Evolutionary conservation across 2,113 vertebrate species (phyloP), one percentile per base, ranked within the genome.

Genomic region (Cervus canadensis): DNA sequence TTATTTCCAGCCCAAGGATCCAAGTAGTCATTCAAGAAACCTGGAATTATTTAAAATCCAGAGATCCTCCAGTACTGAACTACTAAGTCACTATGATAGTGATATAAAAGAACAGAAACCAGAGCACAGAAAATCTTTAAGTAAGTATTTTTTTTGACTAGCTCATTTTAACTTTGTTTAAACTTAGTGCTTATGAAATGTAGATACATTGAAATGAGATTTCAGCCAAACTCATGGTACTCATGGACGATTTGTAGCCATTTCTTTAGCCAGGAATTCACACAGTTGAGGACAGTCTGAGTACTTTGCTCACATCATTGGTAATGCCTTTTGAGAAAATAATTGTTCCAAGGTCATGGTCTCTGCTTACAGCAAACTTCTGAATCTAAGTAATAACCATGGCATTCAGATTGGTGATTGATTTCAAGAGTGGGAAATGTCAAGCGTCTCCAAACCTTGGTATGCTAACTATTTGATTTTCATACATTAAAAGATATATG

Each of bases 111-210:
- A 99, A 91, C 97, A 98, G 97, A 99, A 99, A 98, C 98, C 99
- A 97, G 99, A 99, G 94, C 98, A 99, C 98, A 99, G 99, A 98
- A 99, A 99, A 98, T 99, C 99, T 98, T 98, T 99, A 98, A 99
- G 99, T 99, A 98, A 99, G 99, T 98, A 95, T 91, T 94, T 90
- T 91, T 25, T 76, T 98, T 97, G 10, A 59, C 48, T 98, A 98
- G 97, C 25, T 96, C 93, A 25, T 98, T 96, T 84, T 92, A 94
- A 94, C 60, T 96, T 84, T 78, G 36, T 95, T 89, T 97, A 97
- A 98, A 96, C 93, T 81, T 74, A 95, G n/a, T 95, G 91, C 89
- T 96, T 97, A 97, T 97, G 87, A 97, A 97, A 97, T 97, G 97
- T 95, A 95, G 97, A 95, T 97, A 89, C 59, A 93, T 50, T 36